phyloP scores from a whole-genome alignment of 2,113 vertebrate species.

The Mastomys natalensis region DNA sequence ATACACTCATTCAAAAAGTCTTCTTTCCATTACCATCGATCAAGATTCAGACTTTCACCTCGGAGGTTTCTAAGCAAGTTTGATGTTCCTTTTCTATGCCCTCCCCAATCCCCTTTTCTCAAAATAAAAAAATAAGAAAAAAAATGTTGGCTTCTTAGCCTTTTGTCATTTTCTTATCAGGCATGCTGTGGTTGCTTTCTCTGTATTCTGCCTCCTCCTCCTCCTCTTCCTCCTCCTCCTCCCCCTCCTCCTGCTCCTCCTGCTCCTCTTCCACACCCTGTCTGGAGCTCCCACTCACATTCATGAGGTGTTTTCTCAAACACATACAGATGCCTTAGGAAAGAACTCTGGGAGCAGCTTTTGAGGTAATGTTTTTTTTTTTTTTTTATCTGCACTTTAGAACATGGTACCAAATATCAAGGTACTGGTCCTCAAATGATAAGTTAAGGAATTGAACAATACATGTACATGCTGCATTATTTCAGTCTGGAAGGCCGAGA shows the following conservation, averaged over 20 bases:
- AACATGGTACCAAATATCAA: neutral
- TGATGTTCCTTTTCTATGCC: neutral
- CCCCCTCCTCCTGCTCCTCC: too few species aligned
- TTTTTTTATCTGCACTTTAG: neutral
- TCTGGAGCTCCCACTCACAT: neutral
- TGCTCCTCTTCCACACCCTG: neutral
- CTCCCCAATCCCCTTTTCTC: neutral
- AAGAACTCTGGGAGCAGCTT: neutral
- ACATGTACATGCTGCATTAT: neutral
- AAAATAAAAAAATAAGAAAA: neutral
- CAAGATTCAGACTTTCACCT: neutral
- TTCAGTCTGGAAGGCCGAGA: neutral
- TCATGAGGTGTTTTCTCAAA: slow-evolving; percentile 4
- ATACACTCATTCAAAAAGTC: neutral
- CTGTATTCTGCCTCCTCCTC: neutral
- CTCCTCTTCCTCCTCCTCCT: too few species aligned
- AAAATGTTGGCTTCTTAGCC: neutral
- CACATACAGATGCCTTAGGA: neutral
- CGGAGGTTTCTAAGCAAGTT: neutral
- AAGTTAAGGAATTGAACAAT: neutral
- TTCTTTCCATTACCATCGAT: neutral
- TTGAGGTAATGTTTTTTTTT: neutral
- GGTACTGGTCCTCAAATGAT: neutral
- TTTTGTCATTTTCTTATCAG: neutral
- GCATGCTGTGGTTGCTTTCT: neutral